A percentile compares a stretch with the other conserved stretches of the same genome.
Conservation (phyloP, 1,140 invertebrate genomes). For the Leptonema lineaticorne region DNA sequence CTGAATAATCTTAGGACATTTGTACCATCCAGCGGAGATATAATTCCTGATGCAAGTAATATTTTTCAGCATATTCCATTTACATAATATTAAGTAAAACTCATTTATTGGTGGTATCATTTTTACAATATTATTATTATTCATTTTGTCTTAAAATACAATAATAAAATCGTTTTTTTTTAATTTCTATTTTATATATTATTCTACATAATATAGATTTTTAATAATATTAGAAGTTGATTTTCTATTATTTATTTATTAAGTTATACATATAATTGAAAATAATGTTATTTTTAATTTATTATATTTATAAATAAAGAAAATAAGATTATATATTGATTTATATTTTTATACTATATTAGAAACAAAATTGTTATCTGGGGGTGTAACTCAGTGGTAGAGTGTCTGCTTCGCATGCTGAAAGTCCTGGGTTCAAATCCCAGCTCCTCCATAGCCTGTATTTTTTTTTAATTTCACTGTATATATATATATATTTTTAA, state of each 20-base stretch:
- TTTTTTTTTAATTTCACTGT: constrained; percentile 7
- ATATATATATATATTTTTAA: too few relatives aligned
- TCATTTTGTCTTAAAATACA: background rate
- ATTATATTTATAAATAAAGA: background rate
- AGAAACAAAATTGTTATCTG: constrained; percentile 36
- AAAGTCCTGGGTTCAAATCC: constrained; percentile 77
- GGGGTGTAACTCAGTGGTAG: constrained; percentile 78
- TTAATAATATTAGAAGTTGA: background rate
- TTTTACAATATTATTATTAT: background rate
- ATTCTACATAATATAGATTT: background rate
- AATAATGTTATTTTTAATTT: background rate
- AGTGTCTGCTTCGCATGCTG: constrained; percentile 76
- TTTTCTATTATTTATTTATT: background rate
- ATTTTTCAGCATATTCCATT: too few relatives aligned
- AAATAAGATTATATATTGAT: background rate
- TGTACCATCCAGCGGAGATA: constrained; percentile 49
- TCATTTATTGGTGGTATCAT: background rate
- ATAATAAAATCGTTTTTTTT: too few relatives aligned
- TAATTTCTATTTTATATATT: background rate
- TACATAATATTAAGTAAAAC: background rate
- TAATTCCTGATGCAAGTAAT: constrained; percentile 32
- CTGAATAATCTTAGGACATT: constrained; percentile 50
- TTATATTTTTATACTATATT: background rate
- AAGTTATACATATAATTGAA: background rate
- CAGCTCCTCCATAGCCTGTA: constrained; percentile 62